Conservation (phyloP, 2,113 vertebrate genomes). For the Paradoxurus hermaphroditus region DNA sequence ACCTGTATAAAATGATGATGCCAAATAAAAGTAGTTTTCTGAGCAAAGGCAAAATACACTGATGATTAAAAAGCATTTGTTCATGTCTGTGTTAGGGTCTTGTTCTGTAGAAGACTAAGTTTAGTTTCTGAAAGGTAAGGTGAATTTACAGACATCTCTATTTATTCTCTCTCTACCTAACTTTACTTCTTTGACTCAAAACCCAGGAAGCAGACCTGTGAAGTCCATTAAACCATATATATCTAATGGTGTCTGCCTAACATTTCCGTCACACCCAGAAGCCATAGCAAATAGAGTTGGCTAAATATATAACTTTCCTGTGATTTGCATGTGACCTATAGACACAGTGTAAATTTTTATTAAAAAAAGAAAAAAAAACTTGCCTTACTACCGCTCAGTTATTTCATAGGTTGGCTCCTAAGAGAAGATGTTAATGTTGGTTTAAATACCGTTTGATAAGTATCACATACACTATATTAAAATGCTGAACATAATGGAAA, state of each 20-base stretch:
- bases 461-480: neutral
- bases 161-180: neutral
- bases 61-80: neutral
- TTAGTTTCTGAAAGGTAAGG: constrained; percentile 29
- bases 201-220: neutral
- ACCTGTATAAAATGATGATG: neutral
- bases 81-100: neutral
- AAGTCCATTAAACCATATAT: neutral
- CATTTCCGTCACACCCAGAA: neutral
- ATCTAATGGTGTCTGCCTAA: neutral
- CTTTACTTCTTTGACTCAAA: neutral
- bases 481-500: neutral
- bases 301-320: neutral
- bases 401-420: neutral
- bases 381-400: neutral
- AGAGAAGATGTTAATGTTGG: neutral
- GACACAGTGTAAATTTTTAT: neutral
- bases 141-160: neutral
- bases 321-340: neutral
- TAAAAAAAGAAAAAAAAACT: neutral
- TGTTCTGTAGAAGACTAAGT: neutral
- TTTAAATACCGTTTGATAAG: neutral
- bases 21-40: constrained; percentile 17
- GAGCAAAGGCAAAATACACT: neutral
- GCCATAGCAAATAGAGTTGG: neutral